A percentile compares a stretch with the other conserved stretches of the same genome.
Evolutionary conservation across 2,888 invertebrate genomes (phyloP).

Genomic region (Tachina fera): DNA sequence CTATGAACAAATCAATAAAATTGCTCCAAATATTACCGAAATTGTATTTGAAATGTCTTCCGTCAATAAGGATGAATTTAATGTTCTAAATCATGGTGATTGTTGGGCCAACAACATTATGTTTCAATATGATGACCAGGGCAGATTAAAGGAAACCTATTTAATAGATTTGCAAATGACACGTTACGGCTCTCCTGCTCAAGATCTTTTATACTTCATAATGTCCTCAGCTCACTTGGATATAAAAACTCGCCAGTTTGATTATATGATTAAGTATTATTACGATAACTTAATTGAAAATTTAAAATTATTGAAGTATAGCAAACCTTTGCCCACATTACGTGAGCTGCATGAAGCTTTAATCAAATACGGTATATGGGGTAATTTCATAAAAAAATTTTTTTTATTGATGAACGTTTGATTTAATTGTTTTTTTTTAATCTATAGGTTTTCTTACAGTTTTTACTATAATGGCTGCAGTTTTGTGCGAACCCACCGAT

Average conservation of each 20-base stretch:
- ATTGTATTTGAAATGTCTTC: not conserved
- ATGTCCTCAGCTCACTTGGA: constrained; percentile 73
- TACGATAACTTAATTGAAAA: constrained; percentile 74
- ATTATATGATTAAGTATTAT: constrained; percentile 74
- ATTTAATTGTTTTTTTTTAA: not conserved
- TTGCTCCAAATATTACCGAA: not conserved
- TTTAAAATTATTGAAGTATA: constrained; percentile 75
- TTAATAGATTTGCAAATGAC: constrained; percentile 78
- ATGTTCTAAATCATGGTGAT: constrained; percentile 80
- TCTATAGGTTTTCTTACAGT: constrained; percentile 68
- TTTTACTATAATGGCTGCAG: constrained; percentile 68
- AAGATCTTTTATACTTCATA: constrained; percentile 74
- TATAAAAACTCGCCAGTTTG: constrained; percentile 73
- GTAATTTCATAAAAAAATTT: constrained; percentile 63
- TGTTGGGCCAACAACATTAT: constrained; percentile 80
- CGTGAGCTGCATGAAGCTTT: constrained; percentile 75
- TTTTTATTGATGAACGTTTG: not conserved
- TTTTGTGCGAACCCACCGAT: constrained; percentile 75
- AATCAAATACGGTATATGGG: constrained; percentile 75
- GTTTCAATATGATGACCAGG: constrained; percentile 75
- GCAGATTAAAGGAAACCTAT: constrained; percentile 74
- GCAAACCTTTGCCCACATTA: constrained; percentile 74
- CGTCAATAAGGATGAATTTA: constrained; percentile 63
- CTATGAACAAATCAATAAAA: constrained; percentile 23
- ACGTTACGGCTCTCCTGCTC: constrained; percentile 74